Evolutionary conservation across 1,140 invertebrate genomes (phyloP), one percentile per base, ranked within the genome.

Genomic region (Oreohelix idahoensis): DNA sequence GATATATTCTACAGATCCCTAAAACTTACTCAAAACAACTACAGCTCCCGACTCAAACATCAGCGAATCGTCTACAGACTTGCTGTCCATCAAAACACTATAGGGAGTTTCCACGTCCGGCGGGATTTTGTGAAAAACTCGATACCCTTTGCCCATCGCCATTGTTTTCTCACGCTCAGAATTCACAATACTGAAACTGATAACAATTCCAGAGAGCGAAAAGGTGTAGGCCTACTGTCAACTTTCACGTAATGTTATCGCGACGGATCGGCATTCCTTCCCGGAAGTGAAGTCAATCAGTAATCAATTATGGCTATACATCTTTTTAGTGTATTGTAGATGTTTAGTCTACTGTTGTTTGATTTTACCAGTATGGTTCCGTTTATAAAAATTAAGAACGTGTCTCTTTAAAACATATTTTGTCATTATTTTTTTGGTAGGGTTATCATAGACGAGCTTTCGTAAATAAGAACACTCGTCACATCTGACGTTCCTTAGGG

Each of bases 81-180:
- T 95, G 89, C 97, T 96, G 91, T 98, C 97, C 81, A 98, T 93
- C 76, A 98, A 94, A 85, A 98, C 94, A 91, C 96, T 97, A 89
- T 98, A 97, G 17, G 91, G 88, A 73, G 96, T 95, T 20, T 86
- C 86, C 26, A 45, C 58, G 58, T 86, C 86, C 23, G 96, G 95
- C 86, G 95, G 95, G 84, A 95, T 94, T 93, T 97, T 97, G 92
- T 98, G 96, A 87, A 96, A 95, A 86, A 98, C 95, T 88, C 97
- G 96, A 93, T 97, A 98, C 75, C 95, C 95, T 94, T 98, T 98
- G 87, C 96, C 97, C 95, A 98, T 96, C 90, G 97, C 96, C 97
- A 89, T 89, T 8, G 15, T 77, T 77, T 35, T 17, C 1, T 32
- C 8, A 35, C n/a, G 4, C 20, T 66, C 63, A 29, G 63, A 66